Evolutionary conservation across 2,113 vertebrate genomes (phyloP).

Genomic region (Geothlypis trichas): DNA sequence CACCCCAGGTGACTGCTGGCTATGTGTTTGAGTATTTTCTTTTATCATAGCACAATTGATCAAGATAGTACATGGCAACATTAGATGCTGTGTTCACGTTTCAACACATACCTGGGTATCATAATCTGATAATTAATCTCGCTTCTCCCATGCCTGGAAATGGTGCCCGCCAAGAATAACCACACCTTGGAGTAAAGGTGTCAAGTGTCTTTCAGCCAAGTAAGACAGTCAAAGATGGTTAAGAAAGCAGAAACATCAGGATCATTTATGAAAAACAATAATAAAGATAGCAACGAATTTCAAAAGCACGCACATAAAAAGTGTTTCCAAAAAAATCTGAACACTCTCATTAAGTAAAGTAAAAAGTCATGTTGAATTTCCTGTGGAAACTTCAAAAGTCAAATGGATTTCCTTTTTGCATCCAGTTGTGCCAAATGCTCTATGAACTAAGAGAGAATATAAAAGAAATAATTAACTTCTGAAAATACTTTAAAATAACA

Average conservation of each 20-base stretch:
- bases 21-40: background rate
- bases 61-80: background rate
- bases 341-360: background rate
- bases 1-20: background rate
- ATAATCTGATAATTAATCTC: background rate
- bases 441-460: background rate
- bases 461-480: background rate
- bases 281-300: background rate
- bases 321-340: background rate
- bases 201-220: background rate
- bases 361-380: background rate
- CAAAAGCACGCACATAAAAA: background rate
- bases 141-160: background rate
- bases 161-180: background rate
- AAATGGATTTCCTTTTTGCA: background rate
- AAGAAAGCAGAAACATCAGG: background rate
- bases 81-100: rapidly evolving
- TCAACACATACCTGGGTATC: background rate
- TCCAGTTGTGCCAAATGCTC: background rate
- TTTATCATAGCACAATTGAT: background rate
- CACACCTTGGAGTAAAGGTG: background rate
- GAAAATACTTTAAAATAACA: background rate
- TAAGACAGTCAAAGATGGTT: background rate
- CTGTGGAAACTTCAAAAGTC: background rate
- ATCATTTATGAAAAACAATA: background rate